Evolutionary conservation across 2,888 invertebrate species (phyloP), one percentile per base, ranked within the genome.

Genomic region (Drosophila pegasa): DNA sequence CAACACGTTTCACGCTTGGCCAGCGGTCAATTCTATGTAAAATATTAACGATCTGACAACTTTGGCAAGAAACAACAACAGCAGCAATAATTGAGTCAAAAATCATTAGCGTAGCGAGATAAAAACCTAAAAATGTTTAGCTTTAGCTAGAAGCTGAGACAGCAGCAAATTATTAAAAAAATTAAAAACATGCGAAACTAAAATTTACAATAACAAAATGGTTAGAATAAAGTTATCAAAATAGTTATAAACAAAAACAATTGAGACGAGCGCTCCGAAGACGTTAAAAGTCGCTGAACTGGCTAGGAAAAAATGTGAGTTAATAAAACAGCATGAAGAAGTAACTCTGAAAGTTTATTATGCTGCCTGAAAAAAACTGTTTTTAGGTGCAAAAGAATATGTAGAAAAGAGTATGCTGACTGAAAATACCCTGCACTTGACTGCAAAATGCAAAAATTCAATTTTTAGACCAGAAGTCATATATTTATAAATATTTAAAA

Each of bases 1-100:
- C 47, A 68, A 51, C 48, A 29, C 22, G 33, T 63, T 83, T 78
- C 51, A 80, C 67, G 84, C 80, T 70, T 74, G 71, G 87, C 60
- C 61, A 66, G 54, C 61, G 18, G 14, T 47, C 54, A 63, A 68
- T 71, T 71, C 40, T 33, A 69, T 71, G 73, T 71, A 35, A 57
- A 67, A 66, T 61, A 68, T 78, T 55, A 67, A 70, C 67, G 71
- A 82, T 62, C 74, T 76, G 71, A 74, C 82, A 66, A 71, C 62
- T 73, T 75, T 20, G 20, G 20, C 14, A 20, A 29, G 10, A 27
- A 75, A 43, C 18, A 48, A 25, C 9, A 9, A 35, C 5, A 35
- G 22, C 3, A 37, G 9, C 52, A 75, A 38, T 9, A 48, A 27
- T 35, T 8, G 18, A 41, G 2, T 18, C 5, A 48, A 31, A 50